Evolutionary conservation across 1,140 invertebrate species (phyloP).

Genomic region (Sinonovacula constricta): DNA sequence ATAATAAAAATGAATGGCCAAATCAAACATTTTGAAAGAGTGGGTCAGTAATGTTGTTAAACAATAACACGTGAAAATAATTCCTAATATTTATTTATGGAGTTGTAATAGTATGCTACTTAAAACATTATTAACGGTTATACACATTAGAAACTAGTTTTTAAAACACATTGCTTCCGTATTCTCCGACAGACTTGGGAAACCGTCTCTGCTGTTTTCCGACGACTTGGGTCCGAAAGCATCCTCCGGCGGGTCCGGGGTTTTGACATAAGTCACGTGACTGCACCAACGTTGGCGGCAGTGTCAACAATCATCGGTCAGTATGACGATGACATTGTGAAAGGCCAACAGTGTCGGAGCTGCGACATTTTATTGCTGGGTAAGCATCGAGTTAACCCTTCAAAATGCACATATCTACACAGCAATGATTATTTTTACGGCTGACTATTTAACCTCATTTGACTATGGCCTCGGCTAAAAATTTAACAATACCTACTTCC

Average conservation of each 20-base stretch:
- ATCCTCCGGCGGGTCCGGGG: background rate
- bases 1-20: too few species aligned
- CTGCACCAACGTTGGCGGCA: background rate
- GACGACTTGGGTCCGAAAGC: background rate
- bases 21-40: too few species aligned
- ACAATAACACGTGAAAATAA: background rate
- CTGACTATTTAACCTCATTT: too few species aligned
- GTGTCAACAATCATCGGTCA: background rate
- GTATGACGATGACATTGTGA: background rate
- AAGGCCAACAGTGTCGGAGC: too few species aligned
- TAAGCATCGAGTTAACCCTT: too few species aligned
- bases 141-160: background rate
- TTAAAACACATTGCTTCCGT: background rate
- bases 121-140: background rate
- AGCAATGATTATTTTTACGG: too few species aligned
- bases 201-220: background rate
- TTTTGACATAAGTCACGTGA: background rate
- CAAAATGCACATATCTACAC: too few species aligned
- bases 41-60: too few species aligned
- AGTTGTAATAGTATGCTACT: background rate
- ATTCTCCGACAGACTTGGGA: background rate
- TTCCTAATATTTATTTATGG: background rate
- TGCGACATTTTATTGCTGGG: too few species aligned
- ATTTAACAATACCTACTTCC: too few species aligned
- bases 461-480: too few species aligned